Percentiles rank a stretch among this genome's conserved stretches.
Conservation (phyloP, 1,140 invertebrate genomes). For the Galleria mellonella region DNA sequence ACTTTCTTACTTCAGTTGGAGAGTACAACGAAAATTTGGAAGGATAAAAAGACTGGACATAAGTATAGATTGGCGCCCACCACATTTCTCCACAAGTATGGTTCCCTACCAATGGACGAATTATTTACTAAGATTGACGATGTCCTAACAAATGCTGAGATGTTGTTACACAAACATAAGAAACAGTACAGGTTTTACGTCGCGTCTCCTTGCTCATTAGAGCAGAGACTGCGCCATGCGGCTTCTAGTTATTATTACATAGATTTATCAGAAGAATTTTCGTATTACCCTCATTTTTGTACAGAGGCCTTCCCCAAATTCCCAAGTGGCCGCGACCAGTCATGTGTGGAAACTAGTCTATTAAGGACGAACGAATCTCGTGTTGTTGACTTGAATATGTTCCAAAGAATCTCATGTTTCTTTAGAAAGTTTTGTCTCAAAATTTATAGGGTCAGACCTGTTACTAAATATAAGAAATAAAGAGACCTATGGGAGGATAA, state of each 20-base stretch:
- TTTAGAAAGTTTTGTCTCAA: constrained; percentile 52
- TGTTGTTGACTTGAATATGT: constrained; percentile 44
- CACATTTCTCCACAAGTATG: constrained; percentile 83
- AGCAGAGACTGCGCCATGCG: constrained; percentile 73
- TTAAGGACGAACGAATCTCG: constrained; percentile 45
- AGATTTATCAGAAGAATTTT: constrained; percentile 39
- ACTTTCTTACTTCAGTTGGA: constrained; percentile 83
- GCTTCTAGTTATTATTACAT: constrained; percentile 67
- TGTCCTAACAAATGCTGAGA: constrained; percentile 76
- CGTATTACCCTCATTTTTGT: constrained; percentile 85
- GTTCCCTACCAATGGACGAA: constrained; percentile 75
- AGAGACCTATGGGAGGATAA: no score
- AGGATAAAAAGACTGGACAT: constrained; percentile 74
- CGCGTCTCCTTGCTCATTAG: constrained; percentile 79
- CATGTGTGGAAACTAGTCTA: constrained; percentile 36
- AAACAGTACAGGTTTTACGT: constrained; percentile 81
- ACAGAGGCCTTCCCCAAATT: constrained; percentile 80
- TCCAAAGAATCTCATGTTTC: constrained; percentile 55
- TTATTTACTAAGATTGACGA: constrained; percentile 75
- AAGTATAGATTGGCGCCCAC: constrained; percentile 79
- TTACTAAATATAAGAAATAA: no score
- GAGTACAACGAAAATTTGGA: constrained; percentile 76
- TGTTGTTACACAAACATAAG: constrained; percentile 72
- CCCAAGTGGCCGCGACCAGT: constrained; percentile 55
- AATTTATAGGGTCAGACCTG: constrained; percentile 43